phyloP scores from a whole-genome alignment of 2,797 vertebrate species.

The Cygnus olor region DNA sequence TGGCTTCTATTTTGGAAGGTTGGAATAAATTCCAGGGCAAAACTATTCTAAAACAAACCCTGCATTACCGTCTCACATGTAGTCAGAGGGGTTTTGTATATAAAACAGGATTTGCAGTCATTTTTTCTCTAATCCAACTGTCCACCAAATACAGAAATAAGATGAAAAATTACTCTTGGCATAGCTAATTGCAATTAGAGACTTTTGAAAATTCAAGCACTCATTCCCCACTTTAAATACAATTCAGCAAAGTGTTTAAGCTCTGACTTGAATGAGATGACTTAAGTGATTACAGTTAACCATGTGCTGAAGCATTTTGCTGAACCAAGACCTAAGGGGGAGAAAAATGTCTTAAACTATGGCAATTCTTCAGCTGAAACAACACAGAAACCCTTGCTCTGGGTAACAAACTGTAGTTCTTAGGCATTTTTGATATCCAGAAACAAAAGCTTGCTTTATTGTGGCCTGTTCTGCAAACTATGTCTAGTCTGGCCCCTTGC shows the following conservation, averaged over 20 bases:
- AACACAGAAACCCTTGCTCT: neutral
- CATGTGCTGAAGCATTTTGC: slow-evolving; percentile 3
- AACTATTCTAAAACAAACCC: slow-evolving; percentile 21
- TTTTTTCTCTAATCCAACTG: slow-evolving; percentile 54
- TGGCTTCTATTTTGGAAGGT: slow-evolving; percentile 31
- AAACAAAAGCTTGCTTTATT: neutral
- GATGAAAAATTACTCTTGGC: slow-evolving; percentile 44
- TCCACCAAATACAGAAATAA: slow-evolving; percentile 47
- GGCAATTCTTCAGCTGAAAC: neutral
- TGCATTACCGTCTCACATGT: neutral
- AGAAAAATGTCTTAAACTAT: neutral
- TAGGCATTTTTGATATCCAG: neutral
- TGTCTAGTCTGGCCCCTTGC: neutral
- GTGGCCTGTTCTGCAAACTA: neutral
- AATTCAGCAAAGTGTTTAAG: slow-evolving; percentile 55
- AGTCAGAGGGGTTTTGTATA: slow-evolving; percentile 25
- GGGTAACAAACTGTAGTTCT: neutral
- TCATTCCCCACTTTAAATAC: slow-evolving; percentile 44
- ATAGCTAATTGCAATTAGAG: slow-evolving; percentile 57
- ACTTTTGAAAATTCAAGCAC: slow-evolving; percentile 59
- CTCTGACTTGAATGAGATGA: slow-evolving; percentile 47
- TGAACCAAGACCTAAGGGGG: neutral
- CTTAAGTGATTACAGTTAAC: slow-evolving; percentile 47
- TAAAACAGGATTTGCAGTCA: slow-evolving; percentile 11
- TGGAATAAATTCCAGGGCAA: slow-evolving; percentile 28